Base-by-base conservation (phyloP, 2,888 invertebrate species). In the Perdita meconis region DNA sequence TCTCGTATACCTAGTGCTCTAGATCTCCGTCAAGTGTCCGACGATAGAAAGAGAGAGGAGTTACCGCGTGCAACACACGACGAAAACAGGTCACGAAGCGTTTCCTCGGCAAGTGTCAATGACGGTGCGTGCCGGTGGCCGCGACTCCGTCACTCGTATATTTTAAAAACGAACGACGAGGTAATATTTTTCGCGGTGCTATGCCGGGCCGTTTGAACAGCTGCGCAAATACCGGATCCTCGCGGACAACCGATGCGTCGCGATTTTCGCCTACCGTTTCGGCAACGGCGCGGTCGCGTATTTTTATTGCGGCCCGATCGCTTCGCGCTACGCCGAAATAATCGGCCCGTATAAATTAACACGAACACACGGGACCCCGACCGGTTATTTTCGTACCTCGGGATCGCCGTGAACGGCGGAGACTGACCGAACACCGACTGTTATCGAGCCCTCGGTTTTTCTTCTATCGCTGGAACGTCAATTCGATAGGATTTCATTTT, bases 201-300 rank as follows among this genome's bases (percentile, higher is more conserved):
- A 81, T 60, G 59, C 30, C 81, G 75, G 63, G 65, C 64, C 80
- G 86, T 89, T 89, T 88, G 87, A 86, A 88, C 89, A 89, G 89
- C 89, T 89, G 89, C 86, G 89, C 88, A 89, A 89, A 89, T 87
- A 89, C 80, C 79, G 78, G 69, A 86, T 80, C 83, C 81, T 79
- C 85, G 76, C 80, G 81, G 66, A 63, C 55, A 67, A n/a, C 30
- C 71, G 64, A 56, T 22, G 67, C 67, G 47, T 66, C 59, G 75
- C 80, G 79, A 84, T 83, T 86, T 81, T 81, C 73, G 61, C 84
- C 80, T 56, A 74, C 66, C 44, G 47, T 69, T 72, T 75, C 57
- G 60, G 60, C 61, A 65, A 51, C n/a, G n/a, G n/a, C n/a, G 66
- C 47, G 30, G 6, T 6, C 30, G 59, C 13, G 64, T 78, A 78